phyloP scores from a whole-genome alignment of 2,888 invertebrate genomes.

The Rhingia campestris region DNA sequence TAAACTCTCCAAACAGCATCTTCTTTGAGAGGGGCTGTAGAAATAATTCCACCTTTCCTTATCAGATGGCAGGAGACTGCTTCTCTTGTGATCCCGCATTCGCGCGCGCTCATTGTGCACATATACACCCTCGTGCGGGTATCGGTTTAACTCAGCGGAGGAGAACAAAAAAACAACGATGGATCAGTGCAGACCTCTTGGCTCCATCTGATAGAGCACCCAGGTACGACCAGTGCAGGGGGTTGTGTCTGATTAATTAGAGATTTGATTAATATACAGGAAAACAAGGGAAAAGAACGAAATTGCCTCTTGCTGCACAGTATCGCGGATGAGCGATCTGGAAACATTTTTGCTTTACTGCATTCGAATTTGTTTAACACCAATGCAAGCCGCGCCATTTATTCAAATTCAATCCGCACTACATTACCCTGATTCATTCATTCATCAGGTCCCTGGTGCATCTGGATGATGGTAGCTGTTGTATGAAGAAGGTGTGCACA shows the following conservation, averaged over 20 bases:
- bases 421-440: conserved; percentile 57
- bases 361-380: conserved; percentile 74
- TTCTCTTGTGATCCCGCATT: conserved; percentile 24
- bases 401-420: conserved; percentile 62
- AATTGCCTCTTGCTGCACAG: conserved; percentile 50
- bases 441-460: conserved; percentile 57
- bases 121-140: conserved; percentile 5
- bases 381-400: conserved; percentile 64
- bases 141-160: conserved; percentile 12
- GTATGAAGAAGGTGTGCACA: conserved; percentile 1
- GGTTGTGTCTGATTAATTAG: conserved; percentile 74
- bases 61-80: conserved; percentile 65
- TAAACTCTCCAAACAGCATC: conserved; percentile 42
- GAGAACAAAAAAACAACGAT: conserved; percentile 25
- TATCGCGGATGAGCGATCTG: conserved; percentile 64
- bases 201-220: conserved; percentile 69
- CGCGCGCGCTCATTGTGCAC: conserved; percentile 1
- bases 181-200: conserved; percentile 69
- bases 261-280: conserved; percentile 74
- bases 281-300: conserved; percentile 57
- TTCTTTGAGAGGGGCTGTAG: conserved; percentile 34
- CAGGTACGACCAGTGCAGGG: conserved; percentile 52
- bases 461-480: conserved; percentile 8
- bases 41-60: conserved; percentile 67
- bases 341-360: conserved; percentile 73